phyloP scores from a whole-genome alignment of 2,113 vertebrate genomes.

The Pluvialis apricaria region DNA sequence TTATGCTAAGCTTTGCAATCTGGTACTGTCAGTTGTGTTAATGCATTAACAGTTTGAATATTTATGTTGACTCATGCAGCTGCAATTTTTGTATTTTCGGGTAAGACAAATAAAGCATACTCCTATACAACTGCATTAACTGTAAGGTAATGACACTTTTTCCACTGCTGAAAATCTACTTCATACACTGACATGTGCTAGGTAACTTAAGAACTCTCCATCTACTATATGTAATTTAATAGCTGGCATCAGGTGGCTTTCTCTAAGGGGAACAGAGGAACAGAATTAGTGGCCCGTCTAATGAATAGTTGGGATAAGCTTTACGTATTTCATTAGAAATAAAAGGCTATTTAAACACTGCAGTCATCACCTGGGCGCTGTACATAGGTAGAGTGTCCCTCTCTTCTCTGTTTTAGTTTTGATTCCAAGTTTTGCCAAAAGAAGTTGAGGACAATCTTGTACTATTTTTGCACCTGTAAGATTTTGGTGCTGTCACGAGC shows the following conservation, averaged over 20 bases:
- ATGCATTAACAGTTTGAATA: conserved; percentile 17
- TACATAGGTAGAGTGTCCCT: not conserved
- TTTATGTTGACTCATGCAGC: not conserved
- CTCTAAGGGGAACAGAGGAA: not conserved
- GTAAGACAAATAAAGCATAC: not conserved
- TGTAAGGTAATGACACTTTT: not conserved
- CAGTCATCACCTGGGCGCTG: not conserved
- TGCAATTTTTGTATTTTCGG: not conserved
- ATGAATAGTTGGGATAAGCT: not conserved
- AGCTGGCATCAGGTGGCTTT: not conserved
- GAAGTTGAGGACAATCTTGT: not conserved
- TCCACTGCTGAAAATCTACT: not conserved
- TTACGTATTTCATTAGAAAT: not conserved
- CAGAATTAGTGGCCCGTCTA: not conserved
- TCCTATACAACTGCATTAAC: not conserved
- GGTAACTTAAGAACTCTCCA: not conserved
- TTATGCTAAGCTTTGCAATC: conserved; percentile 52
- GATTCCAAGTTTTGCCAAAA: not conserved
- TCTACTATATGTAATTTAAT: not conserved
- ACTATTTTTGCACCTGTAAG: not conserved
- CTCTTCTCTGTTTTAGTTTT: not conserved
- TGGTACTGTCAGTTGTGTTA: conserved; percentile 25
- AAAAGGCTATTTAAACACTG: not conserved
- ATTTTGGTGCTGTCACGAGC: not conserved
- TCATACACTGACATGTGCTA: not conserved